Evolutionary conservation across 2,888 invertebrate genomes (phyloP), one percentile per base, ranked within the genome.

Genomic region (Mythimna ferrago): DNA sequence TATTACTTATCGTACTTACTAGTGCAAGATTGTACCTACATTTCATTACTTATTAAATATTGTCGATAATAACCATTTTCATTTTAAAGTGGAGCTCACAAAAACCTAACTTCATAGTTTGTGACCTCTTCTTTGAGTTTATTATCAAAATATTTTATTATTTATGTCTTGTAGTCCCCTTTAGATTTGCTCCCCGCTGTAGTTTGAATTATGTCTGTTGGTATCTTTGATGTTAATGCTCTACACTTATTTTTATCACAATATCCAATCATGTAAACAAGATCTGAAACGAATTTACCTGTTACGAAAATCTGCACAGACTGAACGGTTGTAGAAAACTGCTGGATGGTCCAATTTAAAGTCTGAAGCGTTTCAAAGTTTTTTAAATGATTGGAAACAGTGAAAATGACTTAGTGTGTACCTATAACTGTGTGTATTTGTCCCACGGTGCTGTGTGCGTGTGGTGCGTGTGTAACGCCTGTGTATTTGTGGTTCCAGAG

Each of bases 401-500:
- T 68, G 60, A 67, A 56, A 70, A 58, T 58, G 16, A 44, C 21
- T n/a, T 51, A 54, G 74, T 65, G 67, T 80, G 67, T 83, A 70
- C 82, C 71, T 84, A 73, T 84, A 86, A 83, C 78, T 78, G 74
- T 84, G 78, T 84, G 84, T 86, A 81, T 81, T 84, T 86, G 86
- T 84, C 86, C 84, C 79, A 84, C 83, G 84, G 70, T 81, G 70
- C 84, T 84, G 78, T 84, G 73, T 84, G 81, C 82, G 82, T 87
- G 89, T 82, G 88, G 89, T 90, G 90, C 84, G 90, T 91, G 92
- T 94, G 94, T 94, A 95, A 94, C 89, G 89, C 92, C 86, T 94
- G 93, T 93, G 92, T 94, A 91, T 95, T 95, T 96, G 95, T 96
- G 95, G 96, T 96, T 96, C 96, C 96, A 96, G 96, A 96, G 96